Conservation (phyloP, 2,113 vertebrate species). For the Pseudopipra pipra region DNA sequence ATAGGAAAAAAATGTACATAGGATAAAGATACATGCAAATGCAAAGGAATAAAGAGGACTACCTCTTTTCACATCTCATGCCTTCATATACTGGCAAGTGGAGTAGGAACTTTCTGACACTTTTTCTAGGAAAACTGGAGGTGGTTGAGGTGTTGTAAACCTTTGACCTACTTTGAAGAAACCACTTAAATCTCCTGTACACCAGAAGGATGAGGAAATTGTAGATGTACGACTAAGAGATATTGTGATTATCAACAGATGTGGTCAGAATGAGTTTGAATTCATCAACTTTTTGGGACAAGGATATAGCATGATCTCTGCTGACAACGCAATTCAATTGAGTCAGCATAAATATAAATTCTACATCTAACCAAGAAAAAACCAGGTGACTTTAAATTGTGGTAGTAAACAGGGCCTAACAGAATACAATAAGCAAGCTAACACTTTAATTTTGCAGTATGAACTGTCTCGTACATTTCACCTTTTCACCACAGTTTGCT, state of each 20-base stretch:
- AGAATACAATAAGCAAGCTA: not conserved
- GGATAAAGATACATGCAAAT: not conserved
- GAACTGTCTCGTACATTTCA: not conserved
- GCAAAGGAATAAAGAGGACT: not conserved
- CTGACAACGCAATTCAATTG: not conserved
- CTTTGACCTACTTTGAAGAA: not conserved
- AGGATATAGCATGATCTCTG: not conserved
- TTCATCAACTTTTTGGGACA: not conserved
- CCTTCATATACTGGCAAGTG: not conserved
- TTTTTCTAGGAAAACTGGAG: not conserved
- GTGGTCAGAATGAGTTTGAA: not conserved
- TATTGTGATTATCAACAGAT: not conserved
- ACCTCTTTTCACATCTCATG: not conserved
- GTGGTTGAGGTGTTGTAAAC: not conserved
- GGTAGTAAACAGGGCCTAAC: not conserved
- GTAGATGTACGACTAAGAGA: not conserved
- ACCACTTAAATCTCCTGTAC: not conserved
- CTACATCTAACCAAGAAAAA: not conserved
- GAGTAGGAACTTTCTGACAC: not conserved
- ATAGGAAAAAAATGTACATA: not conserved
- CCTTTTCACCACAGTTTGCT: not conserved
- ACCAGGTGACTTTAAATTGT: not conserved
- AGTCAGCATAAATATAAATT: not conserved
- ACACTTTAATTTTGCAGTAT: not conserved
- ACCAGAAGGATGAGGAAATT: not conserved